Conservation (phyloP, 2,113 vertebrate species). For the Polyodon spathula region DNA sequence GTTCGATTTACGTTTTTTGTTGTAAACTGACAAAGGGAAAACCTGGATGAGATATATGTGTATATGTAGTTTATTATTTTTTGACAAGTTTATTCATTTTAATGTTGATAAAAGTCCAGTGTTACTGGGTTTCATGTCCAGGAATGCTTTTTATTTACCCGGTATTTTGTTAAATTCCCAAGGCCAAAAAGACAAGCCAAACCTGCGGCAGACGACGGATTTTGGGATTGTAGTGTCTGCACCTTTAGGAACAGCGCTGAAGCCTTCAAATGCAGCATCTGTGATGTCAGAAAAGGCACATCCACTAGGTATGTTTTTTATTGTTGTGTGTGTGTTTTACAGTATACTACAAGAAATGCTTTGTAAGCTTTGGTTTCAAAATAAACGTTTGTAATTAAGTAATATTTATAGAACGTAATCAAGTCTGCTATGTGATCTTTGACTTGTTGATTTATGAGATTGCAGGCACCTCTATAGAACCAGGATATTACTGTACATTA, state of each 20-base stretch:
- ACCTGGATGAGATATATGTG: neutral
- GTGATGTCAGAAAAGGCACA: constrained; percentile 98
- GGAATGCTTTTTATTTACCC: too few species aligned
- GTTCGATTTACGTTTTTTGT: constrained; percentile 37
- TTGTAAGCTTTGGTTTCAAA: constrained; percentile 4
- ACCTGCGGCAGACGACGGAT: constrained; percentile 87
- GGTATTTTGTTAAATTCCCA: constrained; percentile 36
- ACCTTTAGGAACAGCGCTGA: constrained; percentile 97
- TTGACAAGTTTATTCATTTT: constrained; percentile 1
- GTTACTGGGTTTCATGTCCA: neutral
- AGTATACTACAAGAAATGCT: constrained; percentile 18
- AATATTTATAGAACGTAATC: constrained; percentile 6
- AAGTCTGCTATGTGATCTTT: constrained; percentile 24
- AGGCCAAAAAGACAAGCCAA: constrained; percentile 99
- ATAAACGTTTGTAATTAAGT: constrained; percentile 25
- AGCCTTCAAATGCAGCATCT: constrained; percentile 99
- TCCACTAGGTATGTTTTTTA: constrained; percentile 89
- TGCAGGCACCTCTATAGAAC: constrained; percentile 4
- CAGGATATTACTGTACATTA: neutral
- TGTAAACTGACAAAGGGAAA: constrained; percentile 6
- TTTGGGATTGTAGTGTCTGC: constrained; percentile 98
- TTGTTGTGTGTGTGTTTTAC: constrained; percentile 2
- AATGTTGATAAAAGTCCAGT: neutral
- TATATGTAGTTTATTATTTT: too few species aligned
- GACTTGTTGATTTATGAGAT: constrained; percentile 40